Evolutionary conservation across 2,888 invertebrate genomes (phyloP), one percentile per base, ranked within the genome.

Genomic region (Eugnorisma glareosa): DNA sequence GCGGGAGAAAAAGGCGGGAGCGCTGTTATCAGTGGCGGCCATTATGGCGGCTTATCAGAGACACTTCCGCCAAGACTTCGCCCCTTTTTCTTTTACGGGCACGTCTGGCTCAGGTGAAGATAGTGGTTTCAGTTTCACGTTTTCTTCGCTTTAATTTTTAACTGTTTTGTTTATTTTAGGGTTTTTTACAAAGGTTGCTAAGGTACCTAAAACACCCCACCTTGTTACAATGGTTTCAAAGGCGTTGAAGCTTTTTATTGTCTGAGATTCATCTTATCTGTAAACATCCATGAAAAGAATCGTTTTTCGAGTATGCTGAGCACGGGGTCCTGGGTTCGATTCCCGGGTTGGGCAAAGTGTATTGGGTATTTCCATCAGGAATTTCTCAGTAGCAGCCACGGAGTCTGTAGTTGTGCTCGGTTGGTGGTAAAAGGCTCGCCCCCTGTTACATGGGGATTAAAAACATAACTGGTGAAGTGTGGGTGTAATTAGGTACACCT

Each of bases 41-140:
- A 97, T 97, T 97, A 97, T 96, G 96, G 93, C 88, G 93, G 96
- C 96, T 97, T 97, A 97, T 97, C 97, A 96, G 94, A 85, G 91
- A 84, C 90, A 91, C 93, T 94, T 94, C 95, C 96, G 92, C 93
- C 92, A 92, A 93, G 93, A 93, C 93, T 93, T 93, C 93, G 94
- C 94, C 94, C 94, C 94, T 96, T 96, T 96, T 96, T 96, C 96
- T 96, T 96, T 96, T 95, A 96, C 95, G 94, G 96, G 94, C 96
- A 95, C 96, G 95, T 96, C 96, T 95, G 93, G 88, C 86, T 91
- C 93, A 94, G 93, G 93, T 92, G 90, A 82, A 91, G 93, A 93
- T 93, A 92, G 91, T 89, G 88, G 77, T 77, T 86, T 86, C 88
- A 89, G 89, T 88, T 88, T 83, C 81, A 78, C 67, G 76, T 83